Evolutionary conservation across 1,140 invertebrate species (phyloP).

Genomic region (Nephila pilipes): DNA sequence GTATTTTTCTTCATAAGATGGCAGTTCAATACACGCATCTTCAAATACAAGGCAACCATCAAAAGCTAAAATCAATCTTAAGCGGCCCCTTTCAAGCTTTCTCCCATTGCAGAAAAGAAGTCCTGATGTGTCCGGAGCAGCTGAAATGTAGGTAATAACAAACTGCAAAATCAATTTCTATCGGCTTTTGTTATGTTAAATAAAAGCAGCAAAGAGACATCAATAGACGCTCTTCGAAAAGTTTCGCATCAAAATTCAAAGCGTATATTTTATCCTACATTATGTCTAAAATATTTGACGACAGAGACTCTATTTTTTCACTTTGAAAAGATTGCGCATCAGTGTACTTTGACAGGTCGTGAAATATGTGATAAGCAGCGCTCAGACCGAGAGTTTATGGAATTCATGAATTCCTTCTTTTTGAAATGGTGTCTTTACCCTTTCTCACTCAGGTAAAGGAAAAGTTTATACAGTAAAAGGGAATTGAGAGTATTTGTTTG

Average conservation of each 20-base stretch:
- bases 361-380: conserved; percentile 23
- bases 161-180: conserved; percentile 28
- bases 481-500: no score
- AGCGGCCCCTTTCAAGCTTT: not conserved
- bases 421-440: not conserved
- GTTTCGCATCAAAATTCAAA: conserved; percentile 53
- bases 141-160: conserved; percentile 22
- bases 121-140: not conserved
- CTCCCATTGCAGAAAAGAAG: not conserved
- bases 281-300: conserved; percentile 64
- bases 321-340: conserved; percentile 1
- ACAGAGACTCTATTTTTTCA: not conserved
- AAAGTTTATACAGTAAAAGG: not conserved
- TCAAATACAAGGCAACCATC: no score
- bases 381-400: not conserved
- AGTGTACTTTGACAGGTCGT: conserved; percentile 1
- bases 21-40: no score
- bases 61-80: not conserved
- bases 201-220: conserved; percentile 3
- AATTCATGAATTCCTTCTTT: conserved; percentile 28
- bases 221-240: not conserved
- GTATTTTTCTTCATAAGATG: no score
- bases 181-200: conserved; percentile 22
- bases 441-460: not conserved
- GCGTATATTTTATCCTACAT: conserved; percentile 61